phyloP scores from a whole-genome alignment of 2,888 invertebrate species.

The Panorpa germanica region DNA sequence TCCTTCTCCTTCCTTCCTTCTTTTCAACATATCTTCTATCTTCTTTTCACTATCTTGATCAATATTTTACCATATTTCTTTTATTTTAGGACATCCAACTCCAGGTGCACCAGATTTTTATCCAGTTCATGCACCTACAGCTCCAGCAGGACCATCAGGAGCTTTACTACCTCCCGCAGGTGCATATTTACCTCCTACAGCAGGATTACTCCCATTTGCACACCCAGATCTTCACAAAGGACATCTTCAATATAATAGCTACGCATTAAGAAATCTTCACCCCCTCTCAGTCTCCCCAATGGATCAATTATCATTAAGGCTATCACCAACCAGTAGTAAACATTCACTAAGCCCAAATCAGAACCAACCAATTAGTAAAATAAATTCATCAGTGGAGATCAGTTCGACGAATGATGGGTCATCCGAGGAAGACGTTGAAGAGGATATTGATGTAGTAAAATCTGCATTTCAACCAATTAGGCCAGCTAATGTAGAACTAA shows the following conservation, averaged over 20 bases:
- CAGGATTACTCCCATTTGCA: no score
- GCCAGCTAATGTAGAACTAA: constrained; percentile 34
- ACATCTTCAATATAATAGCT: no score
- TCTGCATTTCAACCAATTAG: constrained; percentile 53
- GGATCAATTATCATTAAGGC: constrained; percentile 8
- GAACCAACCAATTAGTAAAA: constrained; percentile 28
- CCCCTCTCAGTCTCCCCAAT: constrained; percentile 32
- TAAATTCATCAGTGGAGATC: constrained; percentile 36
- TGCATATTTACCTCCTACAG: constrained; percentile 22
- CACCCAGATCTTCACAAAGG: no score
- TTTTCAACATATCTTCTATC: no score
- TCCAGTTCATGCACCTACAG: constrained; percentile 11
- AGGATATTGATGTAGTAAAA: constrained; percentile 53
- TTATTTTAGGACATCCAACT: no score
- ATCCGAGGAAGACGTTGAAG: constrained; percentile 30
- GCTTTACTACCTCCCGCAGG: constrained; percentile 23
- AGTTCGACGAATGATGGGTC: constrained; percentile 42
- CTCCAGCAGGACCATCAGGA: constrained; percentile 16
- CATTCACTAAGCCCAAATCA: constrained; percentile 24
- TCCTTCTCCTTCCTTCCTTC: no score
- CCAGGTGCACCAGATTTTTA: no score
- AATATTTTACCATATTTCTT: no score
- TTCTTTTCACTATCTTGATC: no score
- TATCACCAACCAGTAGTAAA: constrained; percentile 12
- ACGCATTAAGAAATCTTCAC: constrained; percentile 28